Percentiles rank a stretch among this genome's conserved stretches.
These are phyloP conservation scores for Athene cunicularia DNA, from an alignment of 2,113 vertebrate genomes.

Conservation along the genomic window DNA sequence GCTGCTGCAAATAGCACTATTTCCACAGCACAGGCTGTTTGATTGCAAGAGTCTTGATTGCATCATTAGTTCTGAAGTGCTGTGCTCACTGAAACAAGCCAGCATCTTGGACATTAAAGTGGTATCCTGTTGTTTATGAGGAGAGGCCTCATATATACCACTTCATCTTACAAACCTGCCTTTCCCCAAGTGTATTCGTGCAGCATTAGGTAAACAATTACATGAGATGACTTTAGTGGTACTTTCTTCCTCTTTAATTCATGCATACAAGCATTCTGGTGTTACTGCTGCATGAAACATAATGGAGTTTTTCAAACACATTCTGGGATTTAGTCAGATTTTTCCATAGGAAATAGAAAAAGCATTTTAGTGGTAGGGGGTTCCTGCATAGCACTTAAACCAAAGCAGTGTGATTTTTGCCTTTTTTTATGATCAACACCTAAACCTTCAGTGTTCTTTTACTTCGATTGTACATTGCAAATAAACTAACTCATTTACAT, in stretches of 20 bases:
- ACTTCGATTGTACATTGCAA: neutral
- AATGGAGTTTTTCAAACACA: constrained; percentile 74
- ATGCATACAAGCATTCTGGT: constrained; percentile 68
- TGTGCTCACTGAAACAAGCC: constrained; percentile 89
- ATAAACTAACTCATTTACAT: constrained; percentile 32
- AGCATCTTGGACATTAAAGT: constrained; percentile 90
- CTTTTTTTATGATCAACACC: constrained; percentile 31
- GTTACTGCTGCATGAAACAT: constrained; percentile 74
- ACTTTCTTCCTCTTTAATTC: constrained; percentile 77
- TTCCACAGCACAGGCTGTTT: constrained; percentile 85
- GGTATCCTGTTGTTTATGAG: constrained; percentile 88
- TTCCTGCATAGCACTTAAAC: constrained; percentile 17
- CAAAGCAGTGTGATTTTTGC: constrained; percentile 6
- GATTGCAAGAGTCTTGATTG: constrained; percentile 89
- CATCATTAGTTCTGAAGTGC: constrained; percentile 91
- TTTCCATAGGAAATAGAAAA: constrained; percentile 62
- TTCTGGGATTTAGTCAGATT: constrained; percentile 68
- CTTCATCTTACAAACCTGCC: constrained; percentile 86
- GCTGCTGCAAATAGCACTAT: constrained; percentile 80
- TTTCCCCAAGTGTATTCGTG: constrained; percentile 80
- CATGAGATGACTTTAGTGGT: constrained; percentile 80
- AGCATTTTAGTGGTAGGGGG: constrained; percentile 53
- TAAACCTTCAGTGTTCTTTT: constrained; percentile 7
- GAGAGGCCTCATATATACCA: constrained; percentile 82
- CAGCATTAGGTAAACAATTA: constrained; percentile 87